A percentile compares a stretch with the other conserved stretches of the same genome.
phyloP scores from a whole-genome alignment of 1,140 invertebrate genomes.

The Ptiloglossa arizonensis region DNA sequence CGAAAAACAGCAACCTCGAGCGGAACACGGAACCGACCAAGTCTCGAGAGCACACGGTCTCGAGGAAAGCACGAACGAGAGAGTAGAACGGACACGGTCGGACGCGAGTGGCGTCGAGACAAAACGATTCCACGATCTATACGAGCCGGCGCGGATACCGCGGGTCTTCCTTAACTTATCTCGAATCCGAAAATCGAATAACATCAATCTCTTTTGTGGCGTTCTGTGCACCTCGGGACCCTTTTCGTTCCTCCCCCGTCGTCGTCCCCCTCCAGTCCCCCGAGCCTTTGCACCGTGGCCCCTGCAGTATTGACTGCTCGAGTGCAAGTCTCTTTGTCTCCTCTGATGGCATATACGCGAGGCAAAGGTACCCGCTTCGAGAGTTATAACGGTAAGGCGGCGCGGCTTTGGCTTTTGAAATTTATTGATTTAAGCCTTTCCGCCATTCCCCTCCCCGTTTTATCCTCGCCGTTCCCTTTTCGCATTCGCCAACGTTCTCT shows the following conservation, averaged over 20 bases:
- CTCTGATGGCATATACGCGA: constrained; percentile 57
- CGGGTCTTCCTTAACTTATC: constrained; percentile 57
- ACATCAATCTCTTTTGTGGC: constrained; percentile 66
- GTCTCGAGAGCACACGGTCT: background rate
- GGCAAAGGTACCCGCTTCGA: constrained; percentile 47
- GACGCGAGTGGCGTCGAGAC: constrained; percentile 20
- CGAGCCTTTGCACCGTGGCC: constrained; percentile 38
- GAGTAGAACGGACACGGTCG: too few relatives aligned
- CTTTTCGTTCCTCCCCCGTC: constrained; percentile 3
- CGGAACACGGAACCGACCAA: background rate
- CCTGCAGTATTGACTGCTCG: constrained; percentile 60
- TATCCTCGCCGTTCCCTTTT: constrained; percentile 22
- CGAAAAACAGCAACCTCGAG: constrained; percentile 8
- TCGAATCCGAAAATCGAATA: constrained; percentile 67
- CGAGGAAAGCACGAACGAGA: background rate
- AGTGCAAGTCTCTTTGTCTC: constrained; percentile 65
- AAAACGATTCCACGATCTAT: constrained; percentile 49
- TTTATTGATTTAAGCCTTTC: constrained; percentile 68
- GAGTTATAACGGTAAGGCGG: constrained; percentile 61
- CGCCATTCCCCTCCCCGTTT: constrained; percentile 46
- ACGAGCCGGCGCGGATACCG: constrained; percentile 17
- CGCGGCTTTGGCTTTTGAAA: constrained; percentile 62
- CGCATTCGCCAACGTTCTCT: constrained; percentile 57
- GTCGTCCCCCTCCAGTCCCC: background rate
- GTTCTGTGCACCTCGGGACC: constrained; percentile 37